Base-by-base conservation (phyloP, 1,140 invertebrate genomes). In the Drosophila fuyamai region DNA sequence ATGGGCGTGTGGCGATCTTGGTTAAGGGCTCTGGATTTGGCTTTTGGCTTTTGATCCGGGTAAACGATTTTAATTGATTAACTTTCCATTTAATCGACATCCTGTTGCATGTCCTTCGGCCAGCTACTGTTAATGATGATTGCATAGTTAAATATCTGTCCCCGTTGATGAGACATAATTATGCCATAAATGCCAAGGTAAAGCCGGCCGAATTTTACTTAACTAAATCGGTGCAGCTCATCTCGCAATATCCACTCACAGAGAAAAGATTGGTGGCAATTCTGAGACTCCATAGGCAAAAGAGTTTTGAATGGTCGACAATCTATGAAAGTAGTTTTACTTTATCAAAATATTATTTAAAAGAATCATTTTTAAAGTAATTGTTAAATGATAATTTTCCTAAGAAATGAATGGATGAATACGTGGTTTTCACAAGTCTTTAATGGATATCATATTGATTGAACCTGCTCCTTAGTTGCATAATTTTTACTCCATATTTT, bases 181-280 rank as follows among this genome's bases (percentile, higher is more conserved):
- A 84, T 84, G 81, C 73, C 81, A 84, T 82, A 88, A 86, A 88
- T 86, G 76, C 76, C 83, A 86, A 83, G 83, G 79, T 80, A 71
- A 74, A 70, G 73, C 48, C 67, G 47, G 13, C 44, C 75, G 41
- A 44, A 44, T 58, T 71, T 46, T 41, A 58, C 62, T 65, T 23
- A 55, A 58, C 73, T 53, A 65, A 76, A 59, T 80, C 70, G 48
- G 36, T 23, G 55, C 40, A 9, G 72, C 59, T 79, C 47, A 81
- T 71, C 57, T 59, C 66, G 47, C 62, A 62, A 78, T 75, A 61
- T 58, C 50, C 55, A 5, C 51, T 27, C 58, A 40, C 10, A 2
- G 44, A 46, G 18, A 23, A 23, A 47, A 51, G n/a, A 13, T n/a
- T 18, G 44, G 14, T 38, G 4, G 1, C 36, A 38, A 38, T 12